Evolutionary conservation across 2,797 vertebrate genomes (phyloP), one percentile per base, ranked within the genome.

Genomic region (Australoheros facetus): DNA sequence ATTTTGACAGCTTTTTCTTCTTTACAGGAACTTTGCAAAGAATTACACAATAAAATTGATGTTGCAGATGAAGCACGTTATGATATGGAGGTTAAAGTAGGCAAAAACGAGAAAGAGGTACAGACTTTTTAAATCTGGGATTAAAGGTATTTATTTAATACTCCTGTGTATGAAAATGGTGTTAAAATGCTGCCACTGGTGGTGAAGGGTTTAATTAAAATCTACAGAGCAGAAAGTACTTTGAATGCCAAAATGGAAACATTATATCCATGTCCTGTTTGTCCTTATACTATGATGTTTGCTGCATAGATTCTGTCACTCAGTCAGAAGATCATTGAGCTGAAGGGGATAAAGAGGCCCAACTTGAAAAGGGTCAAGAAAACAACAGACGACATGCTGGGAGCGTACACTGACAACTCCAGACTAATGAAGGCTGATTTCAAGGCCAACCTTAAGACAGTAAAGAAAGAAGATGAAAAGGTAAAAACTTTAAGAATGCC

Each of bases 391-490:
- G 95, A 95, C 82, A 93, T 95, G 95, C 77, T 96, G 81, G 95
- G 94, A 0, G 93, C 96, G 10, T 93, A 87, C 48, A 85, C 71
- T 0, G 93, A 94, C 45, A 39, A 32, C 75, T 92, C 94, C 83
- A 96, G 92, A 85, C 91, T 93, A 78, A 96, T 91, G 83, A 96
- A 96, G 83, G 90, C 95, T 3, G 92, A 96, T 74, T 95, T 96
- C 82, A 96, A 96, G 77, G 95, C 82, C 75, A 96, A 95, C 72
- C 94, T 96, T 0, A 96, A 96, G 89, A 96, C 96, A 4, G 96
- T 96, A 72, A 96, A 96, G 89, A 96, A 96, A 85, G 96, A 96
- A 30, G 96, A 96, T 0, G 96, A 96, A 82, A 96, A 96, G 94
- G 95, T 95, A 76, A 81, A 48, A 37, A 37, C 10, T 2, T 21